These are phyloP conservation scores for Limonius californicus DNA, from an alignment of 1,140 invertebrate species.

Conservation along the genomic window DNA sequence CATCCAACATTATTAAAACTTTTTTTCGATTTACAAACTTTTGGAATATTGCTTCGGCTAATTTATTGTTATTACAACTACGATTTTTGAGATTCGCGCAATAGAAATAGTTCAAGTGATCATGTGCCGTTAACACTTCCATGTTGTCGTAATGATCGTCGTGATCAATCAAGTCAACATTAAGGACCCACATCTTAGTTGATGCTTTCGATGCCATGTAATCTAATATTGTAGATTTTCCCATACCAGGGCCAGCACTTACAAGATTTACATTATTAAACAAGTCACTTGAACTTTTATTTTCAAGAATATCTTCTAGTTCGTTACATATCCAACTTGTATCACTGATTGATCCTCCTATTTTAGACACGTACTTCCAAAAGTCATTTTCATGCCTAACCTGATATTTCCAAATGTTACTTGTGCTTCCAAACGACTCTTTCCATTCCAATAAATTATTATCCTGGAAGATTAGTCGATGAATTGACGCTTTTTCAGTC, in stretches of 20 bases:
- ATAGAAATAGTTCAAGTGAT: neutral
- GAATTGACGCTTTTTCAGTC: no score
- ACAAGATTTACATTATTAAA: neutral
- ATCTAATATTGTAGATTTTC: neutral
- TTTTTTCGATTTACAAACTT: neutral
- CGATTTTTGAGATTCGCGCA: neutral
- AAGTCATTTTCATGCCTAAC: neutral
- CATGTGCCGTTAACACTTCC: neutral
- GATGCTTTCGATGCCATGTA: neutral
- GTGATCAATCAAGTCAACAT: neutral
- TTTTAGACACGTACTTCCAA: no score
- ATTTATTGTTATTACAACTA: neutral
- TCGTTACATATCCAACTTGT: no score
- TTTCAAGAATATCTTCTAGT: no score
- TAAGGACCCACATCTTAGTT: neutral
- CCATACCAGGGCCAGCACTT: constrained; percentile 1
- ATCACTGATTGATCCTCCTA: no score
- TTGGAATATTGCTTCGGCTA: neutral
- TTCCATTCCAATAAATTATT: no score
- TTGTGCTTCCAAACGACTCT: no score
- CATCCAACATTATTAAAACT: neutral
- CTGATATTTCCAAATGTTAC: neutral
- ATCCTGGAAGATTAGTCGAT: no score
- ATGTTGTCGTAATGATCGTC: neutral
- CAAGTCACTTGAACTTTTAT: no score